These are phyloP conservation scores for Micrastur ruficollis DNA, from an alignment of 2,797 vertebrate species.

Conservation along the genomic window DNA sequence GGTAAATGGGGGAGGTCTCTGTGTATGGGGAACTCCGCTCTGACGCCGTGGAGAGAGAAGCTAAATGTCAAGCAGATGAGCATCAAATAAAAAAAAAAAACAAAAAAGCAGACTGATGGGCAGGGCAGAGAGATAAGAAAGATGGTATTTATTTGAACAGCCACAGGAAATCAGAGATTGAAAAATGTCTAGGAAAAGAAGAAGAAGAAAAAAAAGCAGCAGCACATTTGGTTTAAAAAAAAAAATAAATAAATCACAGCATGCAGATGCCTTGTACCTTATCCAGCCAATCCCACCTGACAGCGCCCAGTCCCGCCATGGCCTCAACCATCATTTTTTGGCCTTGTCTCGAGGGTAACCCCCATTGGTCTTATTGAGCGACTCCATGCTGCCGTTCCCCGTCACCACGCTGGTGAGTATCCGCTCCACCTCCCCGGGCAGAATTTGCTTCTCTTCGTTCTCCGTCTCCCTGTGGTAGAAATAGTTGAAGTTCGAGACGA, in stretches of 20 bases:
- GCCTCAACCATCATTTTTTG: slow-evolving; percentile 77
- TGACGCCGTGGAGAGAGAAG: neutral
- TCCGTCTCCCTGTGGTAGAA: slow-evolving; percentile 97
- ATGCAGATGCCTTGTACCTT: neutral
- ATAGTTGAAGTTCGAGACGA: slow-evolving; percentile 99
- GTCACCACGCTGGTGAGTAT: slow-evolving; percentile 77
- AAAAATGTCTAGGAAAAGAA: neutral
- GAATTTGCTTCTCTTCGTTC: slow-evolving; percentile 87
- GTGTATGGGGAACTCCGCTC: neutral
- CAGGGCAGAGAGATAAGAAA: slow-evolving; percentile 57
- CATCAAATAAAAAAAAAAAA: neutral
- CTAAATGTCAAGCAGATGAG: neutral
- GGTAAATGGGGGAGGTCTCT: neutral
- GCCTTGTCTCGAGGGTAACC: slow-evolving; percentile 82
- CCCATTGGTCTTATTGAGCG: slow-evolving; percentile 87
- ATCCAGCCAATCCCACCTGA: neutral
- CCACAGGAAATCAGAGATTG: slow-evolving; percentile 23
- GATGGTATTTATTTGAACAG: slow-evolving; percentile 65
- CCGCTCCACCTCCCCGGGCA: slow-evolving; percentile 84
- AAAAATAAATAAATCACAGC: neutral
- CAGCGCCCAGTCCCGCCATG: neutral
- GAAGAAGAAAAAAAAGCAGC: neutral
- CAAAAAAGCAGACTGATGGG: neutral
- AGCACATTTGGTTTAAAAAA: neutral
- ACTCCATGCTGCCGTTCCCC: slow-evolving; percentile 83